Conservation (phyloP, 2,888 invertebrate genomes). For the Lasioglossum oenotherae region DNA sequence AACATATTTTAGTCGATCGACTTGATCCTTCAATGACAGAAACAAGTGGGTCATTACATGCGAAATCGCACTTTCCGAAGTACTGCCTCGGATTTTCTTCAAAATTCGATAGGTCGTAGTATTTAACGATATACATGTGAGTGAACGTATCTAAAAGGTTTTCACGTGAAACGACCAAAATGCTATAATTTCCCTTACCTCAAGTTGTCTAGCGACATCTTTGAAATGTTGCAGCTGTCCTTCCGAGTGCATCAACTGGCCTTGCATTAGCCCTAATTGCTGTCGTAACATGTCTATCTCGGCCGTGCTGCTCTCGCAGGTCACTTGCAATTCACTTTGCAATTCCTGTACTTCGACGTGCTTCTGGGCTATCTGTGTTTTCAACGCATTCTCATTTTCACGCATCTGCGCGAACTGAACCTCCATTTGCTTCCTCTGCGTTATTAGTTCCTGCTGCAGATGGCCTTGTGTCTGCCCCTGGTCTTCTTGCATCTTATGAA, state of each 20-base stretch:
- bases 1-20: constrained; percentile 16
- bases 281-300: constrained; percentile 80
- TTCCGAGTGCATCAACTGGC: constrained; percentile 80
- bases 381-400: constrained; percentile 84
- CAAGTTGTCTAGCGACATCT: constrained; percentile 86
- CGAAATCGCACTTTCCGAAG: too few relatives aligned
- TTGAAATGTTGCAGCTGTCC: constrained; percentile 82
- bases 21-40: not conserved
- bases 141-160: not conserved
- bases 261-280: constrained; percentile 79
- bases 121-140: too few relatives aligned
- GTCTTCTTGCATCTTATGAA: constrained; percentile 86
- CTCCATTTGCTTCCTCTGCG: constrained; percentile 88
- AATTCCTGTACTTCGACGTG: constrained; percentile 85
- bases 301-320: constrained; percentile 78
- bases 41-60: not conserved
- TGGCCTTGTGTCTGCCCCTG: constrained; percentile 84
- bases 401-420: constrained; percentile 88
- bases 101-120: too few relatives aligned
- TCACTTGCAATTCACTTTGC: constrained; percentile 80
- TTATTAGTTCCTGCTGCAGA: constrained; percentile 85
- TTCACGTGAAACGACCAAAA: not conserved
- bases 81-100: too few relatives aligned
- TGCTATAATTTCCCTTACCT: constrained; percentile 76
- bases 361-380: constrained; percentile 83